Evolutionary conservation across 2,797 vertebrate genomes (phyloP), one percentile per base, ranked within the genome.

Genomic region (Mormyrops boulengeri): DNA sequence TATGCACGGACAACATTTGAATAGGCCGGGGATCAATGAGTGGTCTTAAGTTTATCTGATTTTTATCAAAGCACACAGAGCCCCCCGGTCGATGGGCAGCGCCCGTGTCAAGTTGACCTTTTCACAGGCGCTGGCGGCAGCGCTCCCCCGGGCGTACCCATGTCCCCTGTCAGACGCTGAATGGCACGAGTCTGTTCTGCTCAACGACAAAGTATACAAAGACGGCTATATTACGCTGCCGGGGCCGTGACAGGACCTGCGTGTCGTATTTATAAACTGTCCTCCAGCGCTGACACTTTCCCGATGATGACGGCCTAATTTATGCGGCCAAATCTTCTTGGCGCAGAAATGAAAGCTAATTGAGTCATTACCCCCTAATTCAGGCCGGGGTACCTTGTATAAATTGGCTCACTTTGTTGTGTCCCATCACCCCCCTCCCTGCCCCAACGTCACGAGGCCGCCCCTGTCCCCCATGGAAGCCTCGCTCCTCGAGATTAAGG

Each of bases 11-110:
- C 97, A 99, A 98, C 97, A 98, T 99, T 99, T 98, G 98, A 97
- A 97, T 97, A 97, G 97, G 97, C 97, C 97, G 94, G 93, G 93
- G 97, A 98, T 99, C 98, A 94, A 99, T 99, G 97, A 98, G 97
- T 96, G 96, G 98, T 98, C 98, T 99, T 99, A 99, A 97, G 98
- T 99, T 99, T 99, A 99, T 99, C 98, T 99, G 98, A 99, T 99
- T 99, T 99, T 99, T 98, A 99, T 98, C 98, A 98, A 97, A 97
- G 97, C 96, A 97, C 97, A 98, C 97, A 98, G 96, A 96, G 97
- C 97, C 96, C 34, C 96, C 96, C 97, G 97, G 98, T 99, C 98
- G 98, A 99, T 98, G 97, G 96, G 97, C 96, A 97, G 96, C 97
- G 98, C 96, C 97, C 96, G 95, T 97, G 97, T 99, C 98, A 99